A percentile compares a stretch with the other conserved stretches of the same genome.
Conservation (phyloP, 2,888 invertebrate genomes). For the Amphipoea lucens region DNA sequence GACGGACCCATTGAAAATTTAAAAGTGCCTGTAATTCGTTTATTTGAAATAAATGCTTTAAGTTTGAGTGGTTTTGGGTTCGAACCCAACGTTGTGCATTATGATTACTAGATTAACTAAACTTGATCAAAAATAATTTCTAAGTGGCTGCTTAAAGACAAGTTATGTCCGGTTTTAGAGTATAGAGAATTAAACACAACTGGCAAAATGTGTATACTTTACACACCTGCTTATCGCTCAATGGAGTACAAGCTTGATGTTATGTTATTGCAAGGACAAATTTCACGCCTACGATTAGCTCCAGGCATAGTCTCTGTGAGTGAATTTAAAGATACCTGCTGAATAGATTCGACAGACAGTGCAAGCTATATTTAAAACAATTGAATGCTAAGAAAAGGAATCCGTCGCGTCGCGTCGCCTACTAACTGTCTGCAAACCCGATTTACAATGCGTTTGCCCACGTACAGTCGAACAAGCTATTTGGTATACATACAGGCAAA, state of each 20-base stretch:
- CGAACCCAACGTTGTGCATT: background rate
- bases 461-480: too few relatives aligned
- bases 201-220: background rate
- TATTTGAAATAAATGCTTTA: too few relatives aligned
- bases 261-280: background rate
- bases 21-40: too few relatives aligned
- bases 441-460: background rate
- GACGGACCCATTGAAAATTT: too few relatives aligned
- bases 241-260: background rate
- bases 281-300: background rate
- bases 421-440: conserved; percentile 19
- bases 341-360: conserved; percentile 10
- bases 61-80: too few relatives aligned
- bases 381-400: conserved; percentile 38
- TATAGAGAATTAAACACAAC: background rate
- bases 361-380: conserved; percentile 48
- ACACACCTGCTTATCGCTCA: background rate
- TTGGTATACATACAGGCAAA: too few relatives aligned
- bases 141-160: background rate
- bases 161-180: background rate
- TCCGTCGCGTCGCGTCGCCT: conserved; percentile 20
- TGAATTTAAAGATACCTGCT: background rate
- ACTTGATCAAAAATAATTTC: background rate
- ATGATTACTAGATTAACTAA: background rate
- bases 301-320: background rate